Evolutionary conservation across 2,888 invertebrate species (phyloP).

Genomic region (Cryptocephalus primarius): DNA sequence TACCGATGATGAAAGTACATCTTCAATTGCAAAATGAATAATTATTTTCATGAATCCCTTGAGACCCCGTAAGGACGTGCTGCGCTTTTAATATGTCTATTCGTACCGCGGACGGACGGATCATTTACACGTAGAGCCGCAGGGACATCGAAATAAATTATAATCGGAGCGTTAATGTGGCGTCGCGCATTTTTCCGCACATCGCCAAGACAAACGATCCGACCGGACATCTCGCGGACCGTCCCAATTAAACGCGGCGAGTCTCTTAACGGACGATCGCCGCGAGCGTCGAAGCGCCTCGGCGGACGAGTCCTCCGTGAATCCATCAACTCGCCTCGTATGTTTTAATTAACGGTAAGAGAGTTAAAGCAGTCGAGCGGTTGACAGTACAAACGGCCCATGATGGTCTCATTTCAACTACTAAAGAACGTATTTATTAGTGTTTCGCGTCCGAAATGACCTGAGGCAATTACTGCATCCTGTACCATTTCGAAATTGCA

Average conservation of each 20-base stretch:
- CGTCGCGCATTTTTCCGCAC: slow-evolving; percentile 13
- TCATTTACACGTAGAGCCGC: too few relatives aligned
- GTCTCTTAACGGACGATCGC: slow-evolving; percentile 18
- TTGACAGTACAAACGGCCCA: slow-evolving; percentile 36
- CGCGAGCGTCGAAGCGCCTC: slow-evolving; percentile 8
- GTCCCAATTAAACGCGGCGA: slow-evolving; percentile 6
- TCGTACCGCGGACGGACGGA: too few relatives aligned
- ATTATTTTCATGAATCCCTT: too few relatives aligned
- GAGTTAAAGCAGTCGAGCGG: slow-evolving; percentile 30
- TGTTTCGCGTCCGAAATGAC: background rate
- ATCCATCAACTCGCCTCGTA: slow-evolving; percentile 29
- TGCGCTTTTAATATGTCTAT: too few relatives aligned
- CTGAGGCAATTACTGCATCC: background rate
- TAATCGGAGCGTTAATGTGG: slow-evolving; percentile 19
- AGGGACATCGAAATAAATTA: too few relatives aligned
- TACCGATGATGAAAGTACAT: too few relatives aligned
- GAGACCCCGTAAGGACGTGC: too few relatives aligned
- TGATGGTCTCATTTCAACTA: slow-evolving; percentile 37
- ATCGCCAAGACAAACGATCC: background rate
- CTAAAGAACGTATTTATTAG: slow-evolving; percentile 33
- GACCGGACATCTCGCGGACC: background rate
- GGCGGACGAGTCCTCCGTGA: slow-evolving; percentile 16
- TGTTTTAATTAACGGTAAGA: slow-evolving; percentile 35
- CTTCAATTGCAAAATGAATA: too few relatives aligned
- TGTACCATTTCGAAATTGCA: slow-evolving; percentile 14